These are phyloP conservation scores for Meriones psammophilus DNA, from an alignment of 2,797 vertebrate genomes.

Conservation along the genomic window DNA sequence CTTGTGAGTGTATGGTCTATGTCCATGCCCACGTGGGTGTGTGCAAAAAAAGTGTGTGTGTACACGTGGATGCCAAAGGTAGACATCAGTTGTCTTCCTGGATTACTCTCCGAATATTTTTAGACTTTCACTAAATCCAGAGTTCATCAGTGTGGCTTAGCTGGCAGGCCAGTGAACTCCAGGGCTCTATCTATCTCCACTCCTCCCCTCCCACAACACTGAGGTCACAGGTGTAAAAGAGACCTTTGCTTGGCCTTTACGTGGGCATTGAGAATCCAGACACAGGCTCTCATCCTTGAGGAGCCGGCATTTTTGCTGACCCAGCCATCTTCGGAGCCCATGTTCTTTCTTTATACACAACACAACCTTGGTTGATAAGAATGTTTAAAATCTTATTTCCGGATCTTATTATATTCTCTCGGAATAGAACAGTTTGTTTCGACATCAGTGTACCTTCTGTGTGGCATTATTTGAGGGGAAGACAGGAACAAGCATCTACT, in stretches of 20 bases:
- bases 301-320: not conserved
- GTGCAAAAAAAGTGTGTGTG: not conserved
- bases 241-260: not conserved
- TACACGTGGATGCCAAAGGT: not conserved
- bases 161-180: not conserved
- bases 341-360: not conserved
- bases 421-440: not conserved
- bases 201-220: not conserved
- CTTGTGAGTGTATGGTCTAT: not conserved
- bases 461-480: not conserved
- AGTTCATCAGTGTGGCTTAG: not conserved
- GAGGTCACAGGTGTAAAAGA: not conserved
- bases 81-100: not conserved
- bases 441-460: not conserved
- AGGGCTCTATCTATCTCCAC: not conserved
- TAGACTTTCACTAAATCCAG: not conserved
- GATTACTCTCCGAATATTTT: not conserved
- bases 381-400: not conserved
- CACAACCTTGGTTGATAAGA: not conserved
- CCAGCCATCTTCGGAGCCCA: not conserved
- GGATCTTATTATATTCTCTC: not conserved
- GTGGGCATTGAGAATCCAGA: not conserved
- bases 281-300: not conserved
- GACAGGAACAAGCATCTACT: not conserved
- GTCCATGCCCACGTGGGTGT: not conserved